phyloP scores from a whole-genome alignment of 2,797 vertebrate species.

The Manis crassicaudata region DNA sequence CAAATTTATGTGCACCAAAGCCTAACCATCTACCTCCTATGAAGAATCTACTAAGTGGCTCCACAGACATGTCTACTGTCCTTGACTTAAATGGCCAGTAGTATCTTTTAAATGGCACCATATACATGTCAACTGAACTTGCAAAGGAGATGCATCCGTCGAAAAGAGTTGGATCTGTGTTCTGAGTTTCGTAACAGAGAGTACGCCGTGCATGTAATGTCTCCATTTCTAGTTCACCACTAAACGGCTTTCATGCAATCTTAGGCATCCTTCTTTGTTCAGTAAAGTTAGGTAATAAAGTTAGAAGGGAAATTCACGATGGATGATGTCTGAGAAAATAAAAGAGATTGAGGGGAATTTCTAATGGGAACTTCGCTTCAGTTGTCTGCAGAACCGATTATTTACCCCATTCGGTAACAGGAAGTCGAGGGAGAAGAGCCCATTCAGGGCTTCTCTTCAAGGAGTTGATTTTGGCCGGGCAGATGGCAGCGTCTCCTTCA shows the following conservation, averaged over 20 bases:
- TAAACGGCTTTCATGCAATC: no score
- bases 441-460: accelerated
- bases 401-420: neutral
- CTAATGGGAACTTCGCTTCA: accelerated
- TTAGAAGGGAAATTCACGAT: no score
- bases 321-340: neutral
- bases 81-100: neutral
- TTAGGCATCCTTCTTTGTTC: neutral
- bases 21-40: no score
- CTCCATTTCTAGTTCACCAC: accelerated
- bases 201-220: neutral
- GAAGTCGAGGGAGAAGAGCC: accelerated
- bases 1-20: neutral
- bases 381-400: neutral
- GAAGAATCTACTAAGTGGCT: neutral
- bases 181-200: neutral
- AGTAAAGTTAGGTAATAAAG: neutral
- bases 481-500: accelerated
- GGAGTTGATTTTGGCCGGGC: accelerated
- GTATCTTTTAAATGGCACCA: no score
- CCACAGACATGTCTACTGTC: neutral
- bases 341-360: neutral
- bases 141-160: no score
- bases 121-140: neutral
- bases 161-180: no score